Evolutionary conservation across 2,888 invertebrate species (phyloP).

Genomic region (Eilema depressum): DNA sequence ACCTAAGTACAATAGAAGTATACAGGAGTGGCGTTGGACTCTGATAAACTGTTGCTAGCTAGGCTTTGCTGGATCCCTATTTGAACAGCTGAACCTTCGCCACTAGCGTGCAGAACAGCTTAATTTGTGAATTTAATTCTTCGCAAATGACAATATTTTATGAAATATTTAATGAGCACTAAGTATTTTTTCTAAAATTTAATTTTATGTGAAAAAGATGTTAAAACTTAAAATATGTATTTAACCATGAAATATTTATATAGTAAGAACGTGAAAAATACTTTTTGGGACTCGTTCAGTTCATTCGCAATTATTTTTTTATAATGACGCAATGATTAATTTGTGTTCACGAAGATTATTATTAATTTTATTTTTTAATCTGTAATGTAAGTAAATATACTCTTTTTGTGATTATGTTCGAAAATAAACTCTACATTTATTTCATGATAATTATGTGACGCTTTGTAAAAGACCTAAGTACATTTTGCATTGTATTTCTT

Average conservation of each 20-base stretch:
- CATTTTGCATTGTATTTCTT: background rate
- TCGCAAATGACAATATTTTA: constrained; percentile 73
- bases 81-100: background rate
- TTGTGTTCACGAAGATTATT: background rate
- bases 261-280: constrained; percentile 5
- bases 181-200: constrained; percentile 70
- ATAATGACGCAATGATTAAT: background rate
- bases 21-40: background rate
- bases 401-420: too few species aligned
- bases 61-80: background rate
- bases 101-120: constrained; percentile 26
- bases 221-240: constrained; percentile 24
- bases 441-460: constrained; percentile 28
- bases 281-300: background rate
- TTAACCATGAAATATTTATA: constrained; percentile 28
- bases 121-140: constrained; percentile 48
- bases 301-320: background rate
- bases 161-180: constrained; percentile 66
- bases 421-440: background rate
- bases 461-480: constrained; percentile 35
- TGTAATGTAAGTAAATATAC: too few species aligned
- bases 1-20: background rate
- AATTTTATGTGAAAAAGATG: constrained; percentile 43
- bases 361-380: too few species aligned
- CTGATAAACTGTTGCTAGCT: background rate